Percentiles rank a stretch among this genome's conserved stretches.
Conservation (phyloP, 2,888 invertebrate genomes). For the Dryocosmus kuriphilus region DNA sequence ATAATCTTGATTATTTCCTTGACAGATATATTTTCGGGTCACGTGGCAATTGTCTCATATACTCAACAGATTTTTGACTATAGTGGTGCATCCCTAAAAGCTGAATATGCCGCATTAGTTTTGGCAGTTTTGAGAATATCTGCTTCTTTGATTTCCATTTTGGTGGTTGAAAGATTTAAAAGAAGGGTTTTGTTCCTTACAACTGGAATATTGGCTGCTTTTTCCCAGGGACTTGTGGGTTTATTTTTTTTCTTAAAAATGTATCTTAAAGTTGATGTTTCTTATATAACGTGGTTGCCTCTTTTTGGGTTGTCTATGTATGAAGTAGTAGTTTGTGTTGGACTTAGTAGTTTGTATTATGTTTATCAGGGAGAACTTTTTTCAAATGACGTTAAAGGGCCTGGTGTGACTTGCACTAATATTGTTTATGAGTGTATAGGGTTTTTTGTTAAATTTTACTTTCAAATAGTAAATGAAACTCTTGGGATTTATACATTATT, state of each 20-base stretch:
- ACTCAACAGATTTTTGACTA: slow-evolving; percentile 82
- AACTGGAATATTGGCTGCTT: slow-evolving; percentile 81
- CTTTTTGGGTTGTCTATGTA: slow-evolving; percentile 81
- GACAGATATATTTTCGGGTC: slow-evolving; percentile 82
- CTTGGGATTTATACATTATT: slow-evolving; percentile 80
- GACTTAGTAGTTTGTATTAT: slow-evolving; percentile 83
- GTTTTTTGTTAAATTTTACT: slow-evolving; percentile 81
- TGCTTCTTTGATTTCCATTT: slow-evolving; percentile 81
- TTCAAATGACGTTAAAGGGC: slow-evolving; percentile 82
- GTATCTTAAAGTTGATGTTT: slow-evolving; percentile 77
- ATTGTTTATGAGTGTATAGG: slow-evolving; percentile 81
- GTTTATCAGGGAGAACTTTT: slow-evolving; percentile 83
- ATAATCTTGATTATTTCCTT: slow-evolving; percentile 82
- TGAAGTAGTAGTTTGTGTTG: slow-evolving; percentile 82
- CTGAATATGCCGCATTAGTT: slow-evolving; percentile 79
- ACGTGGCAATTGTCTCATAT: slow-evolving; percentile 81
- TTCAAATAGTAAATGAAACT: slow-evolving; percentile 79
- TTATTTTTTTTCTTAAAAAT: slow-evolving; percentile 81
- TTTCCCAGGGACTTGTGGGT: slow-evolving; percentile 80
- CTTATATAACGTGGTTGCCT: slow-evolving; percentile 80
- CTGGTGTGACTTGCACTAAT: slow-evolving; percentile 83
- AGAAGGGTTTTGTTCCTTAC: slow-evolving; percentile 81
- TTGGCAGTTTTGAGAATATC: slow-evolving; percentile 80
- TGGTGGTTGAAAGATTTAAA: slow-evolving; percentile 82
- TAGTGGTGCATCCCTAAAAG: slow-evolving; percentile 78